A percentile compares a stretch with the other conserved stretches of the same genome.
phyloP scores from a whole-genome alignment of 2,888 invertebrate species.

The Sepioteuthis lessoniana region DNA sequence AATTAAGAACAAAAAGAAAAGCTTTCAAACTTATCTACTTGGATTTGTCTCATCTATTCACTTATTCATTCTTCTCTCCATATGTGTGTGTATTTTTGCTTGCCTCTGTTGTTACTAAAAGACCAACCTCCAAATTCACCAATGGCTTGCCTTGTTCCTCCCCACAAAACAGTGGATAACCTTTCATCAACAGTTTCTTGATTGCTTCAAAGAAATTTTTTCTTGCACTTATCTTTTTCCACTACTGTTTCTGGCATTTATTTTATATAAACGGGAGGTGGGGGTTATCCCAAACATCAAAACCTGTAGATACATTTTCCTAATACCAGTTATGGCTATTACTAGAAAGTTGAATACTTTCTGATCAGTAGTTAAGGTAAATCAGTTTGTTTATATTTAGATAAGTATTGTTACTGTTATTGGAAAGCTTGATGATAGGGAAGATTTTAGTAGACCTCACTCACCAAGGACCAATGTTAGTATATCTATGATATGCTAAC shows the following conservation, averaged over 20 bases:
- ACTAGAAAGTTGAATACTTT: background rate
- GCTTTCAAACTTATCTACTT: background rate
- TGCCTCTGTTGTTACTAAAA: slow-evolving; percentile 15
- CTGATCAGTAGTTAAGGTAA: background rate
- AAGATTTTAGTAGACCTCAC: no score
- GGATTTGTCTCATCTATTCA: background rate
- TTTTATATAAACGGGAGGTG: no score
- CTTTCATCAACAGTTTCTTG: background rate
- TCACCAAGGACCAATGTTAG: no score
- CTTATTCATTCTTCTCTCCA: background rate
- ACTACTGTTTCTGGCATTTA: background rate
- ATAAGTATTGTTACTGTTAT: no score
- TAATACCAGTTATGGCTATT: background rate
- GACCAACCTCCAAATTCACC: background rate
- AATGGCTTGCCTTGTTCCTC: background rate
- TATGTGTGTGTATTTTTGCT: background rate
- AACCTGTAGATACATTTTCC: background rate
- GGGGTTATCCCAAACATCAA: background rate
- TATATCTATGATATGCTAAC: no score
- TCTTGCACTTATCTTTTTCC: background rate
- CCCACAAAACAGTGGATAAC: background rate
- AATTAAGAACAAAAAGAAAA: background rate
- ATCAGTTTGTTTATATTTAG: no score
- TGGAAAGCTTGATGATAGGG: no score
- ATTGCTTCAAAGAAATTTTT: background rate